Base-by-base conservation (phyloP, 1,140 invertebrate genomes). In the silkworm (Bombyx mori) region DNA sequence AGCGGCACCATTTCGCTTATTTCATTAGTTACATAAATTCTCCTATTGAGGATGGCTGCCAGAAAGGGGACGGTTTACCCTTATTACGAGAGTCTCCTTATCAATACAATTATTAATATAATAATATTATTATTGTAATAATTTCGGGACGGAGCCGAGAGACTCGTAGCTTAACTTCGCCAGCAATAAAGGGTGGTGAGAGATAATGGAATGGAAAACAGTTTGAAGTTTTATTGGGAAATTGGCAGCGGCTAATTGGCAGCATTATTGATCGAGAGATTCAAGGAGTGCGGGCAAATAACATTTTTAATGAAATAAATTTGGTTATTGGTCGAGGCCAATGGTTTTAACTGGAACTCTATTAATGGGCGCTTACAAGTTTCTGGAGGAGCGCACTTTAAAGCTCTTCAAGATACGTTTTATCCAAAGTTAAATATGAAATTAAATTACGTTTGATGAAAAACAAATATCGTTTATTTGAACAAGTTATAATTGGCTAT, bases 81-180 rank as follows among this genome's bases (percentile, higher is more conserved):
- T 86, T 86, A 86, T 86, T 84, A 86, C 83, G 80, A 84, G 81
- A 86, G 81, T 84, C 83, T 84, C 83, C 83, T 86, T 84, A 86
- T 86, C 83, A 86, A 86, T 86, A 86, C 81, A 86, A 84, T 86
- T 84, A 86, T 86, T 86, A 86, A 86, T 86, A 84, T 84, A 84
- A 84, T 86, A 86, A 83, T 86, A 86, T 86, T 86, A 86, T 84
- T 86, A 86, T 84, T 86, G 81, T 84, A 84, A 86, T 86, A 86
- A 86, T 86, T 86, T 83, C 68, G 71, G 78, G 73, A 77, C 76
- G 69, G 65, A 79, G 79, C 75, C 77, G 80, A 81, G 73, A 75
- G 80, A 80, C 72, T 75, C 75, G 81, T 77, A 79, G 82, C 83
- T 84, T 86, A 86, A 84, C 79, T 86, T 83, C 68, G 80, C 81